These are phyloP conservation scores for Strongylocentrotus purpuratus DNA, from an alignment of 35 echinoderm and acorn worm species.

Conservation along the genomic window DNA sequence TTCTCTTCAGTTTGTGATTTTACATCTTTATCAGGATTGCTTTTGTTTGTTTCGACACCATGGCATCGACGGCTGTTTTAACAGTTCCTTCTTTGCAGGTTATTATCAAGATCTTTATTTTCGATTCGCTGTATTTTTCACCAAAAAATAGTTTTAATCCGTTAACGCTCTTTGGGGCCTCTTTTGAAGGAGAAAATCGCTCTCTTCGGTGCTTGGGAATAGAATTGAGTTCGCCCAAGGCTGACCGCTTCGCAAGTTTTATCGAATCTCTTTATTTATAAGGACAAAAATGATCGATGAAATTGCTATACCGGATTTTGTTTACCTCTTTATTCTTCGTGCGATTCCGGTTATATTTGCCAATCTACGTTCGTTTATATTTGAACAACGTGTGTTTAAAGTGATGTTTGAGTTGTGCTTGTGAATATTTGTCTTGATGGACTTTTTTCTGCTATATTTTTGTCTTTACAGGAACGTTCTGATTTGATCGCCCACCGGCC, in stretches of 20 bases:
- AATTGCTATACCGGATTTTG: neutral
- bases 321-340: neutral
- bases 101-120: neutral
- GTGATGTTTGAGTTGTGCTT: neutral
- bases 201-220: neutral
- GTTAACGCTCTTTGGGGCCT: neutral
- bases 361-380: neutral
- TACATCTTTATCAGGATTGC: neutral
- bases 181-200: neutral
- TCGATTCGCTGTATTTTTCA: neutral
- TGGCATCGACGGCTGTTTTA: constrained; percentile 37
- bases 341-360: neutral
- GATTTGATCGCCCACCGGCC: constrained; percentile 88
- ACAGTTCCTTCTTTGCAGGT: constrained; percentile 46
- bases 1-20: neutral
- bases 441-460: neutral
- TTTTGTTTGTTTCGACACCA: neutral
- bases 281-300: neutral
- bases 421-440: neutral
- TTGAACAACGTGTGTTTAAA: neutral
- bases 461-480: constrained; percentile 79
- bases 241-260: neutral
- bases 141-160: neutral
- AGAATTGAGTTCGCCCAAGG: neutral
- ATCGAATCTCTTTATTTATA: neutral